Evolutionary conservation across 2,113 vertebrate genomes (phyloP), one percentile per base, ranked within the genome.

Genomic region (Tachysurus vachellii): DNA sequence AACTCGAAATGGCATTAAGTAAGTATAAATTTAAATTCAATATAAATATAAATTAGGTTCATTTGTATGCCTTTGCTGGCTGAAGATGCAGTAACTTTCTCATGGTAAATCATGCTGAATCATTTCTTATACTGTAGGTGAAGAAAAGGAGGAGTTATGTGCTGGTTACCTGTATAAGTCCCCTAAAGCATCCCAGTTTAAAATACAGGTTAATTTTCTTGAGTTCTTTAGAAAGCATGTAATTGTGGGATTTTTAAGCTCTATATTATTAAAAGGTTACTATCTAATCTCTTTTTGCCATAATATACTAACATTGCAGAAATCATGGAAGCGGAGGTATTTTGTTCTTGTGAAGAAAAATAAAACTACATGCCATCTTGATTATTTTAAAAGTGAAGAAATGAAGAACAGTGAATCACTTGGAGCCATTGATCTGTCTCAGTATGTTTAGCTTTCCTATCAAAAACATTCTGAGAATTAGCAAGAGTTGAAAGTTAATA

Each of bases 131-230:
- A 77, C n/a, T 16, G 42, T 66, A 93, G 89, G 82, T 4, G 23
- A 23, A 0, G 84, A 84, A 0, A 83, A 82, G 1, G 68, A 5
- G 6, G 90, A 93, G 87, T 19, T 94, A 23, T 91, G 90, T 87
- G 0, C 86, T 44, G 94, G 95, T 88, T 94, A 91, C 47, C 87
- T 95, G 53, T 73, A 50, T 64, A 95, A 95, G 90, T 95, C 95
- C 85, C 94, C 95, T 61, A 93, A 94, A 0, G 4, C 5, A 0
- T 90, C 31, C 5, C 12, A 0, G 6, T n/a, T 92, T 14, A 90
- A 50, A 19, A 6, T 73, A 66, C 87, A 92, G 93, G 94, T 95
- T 44, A 89, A 88, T 66, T 44, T 44, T n/a, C 64, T 2, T 3
- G 12, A 50, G 11, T 64, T 31, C 36, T 82, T 82, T 7, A 66